Conservation (phyloP, 2,113 vertebrate species). For the Xiphophorus maculatus region DNA sequence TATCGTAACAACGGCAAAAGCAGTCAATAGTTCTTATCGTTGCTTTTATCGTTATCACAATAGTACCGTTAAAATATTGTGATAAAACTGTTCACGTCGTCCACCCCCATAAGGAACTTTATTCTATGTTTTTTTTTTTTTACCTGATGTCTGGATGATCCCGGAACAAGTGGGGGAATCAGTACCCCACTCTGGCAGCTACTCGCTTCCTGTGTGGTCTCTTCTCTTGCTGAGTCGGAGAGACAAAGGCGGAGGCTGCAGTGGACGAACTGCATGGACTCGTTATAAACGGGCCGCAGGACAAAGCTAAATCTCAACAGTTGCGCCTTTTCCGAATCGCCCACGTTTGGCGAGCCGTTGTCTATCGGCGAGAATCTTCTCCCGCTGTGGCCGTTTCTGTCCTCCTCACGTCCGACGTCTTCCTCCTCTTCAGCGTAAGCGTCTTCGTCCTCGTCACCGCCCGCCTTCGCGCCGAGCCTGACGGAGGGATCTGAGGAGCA, state of each 20-base stretch:
- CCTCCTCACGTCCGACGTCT: neutral
- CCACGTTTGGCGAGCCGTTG: neutral
- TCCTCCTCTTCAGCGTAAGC: neutral
- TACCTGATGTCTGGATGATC: conserved; percentile 65
- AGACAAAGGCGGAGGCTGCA: conserved; percentile 77
- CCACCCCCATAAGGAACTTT: neutral
- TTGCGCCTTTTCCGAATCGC: conserved; percentile 3
- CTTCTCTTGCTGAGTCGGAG: conserved; percentile 13
- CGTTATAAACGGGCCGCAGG: conserved; percentile 74
- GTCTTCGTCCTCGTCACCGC: conserved; percentile 2
- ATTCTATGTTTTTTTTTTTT: neutral
- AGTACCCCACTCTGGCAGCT: conserved; percentile 40
- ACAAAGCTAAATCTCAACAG: conserved; percentile 78
- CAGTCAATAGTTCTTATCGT: too few species aligned
- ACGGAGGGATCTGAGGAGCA: conserved; percentile 74
- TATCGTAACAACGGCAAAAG: too few species aligned
- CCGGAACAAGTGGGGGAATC: conserved; percentile 67
- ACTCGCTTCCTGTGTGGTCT: neutral
- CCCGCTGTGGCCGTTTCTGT: neutral
- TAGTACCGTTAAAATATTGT: too few species aligned
- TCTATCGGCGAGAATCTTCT: neutral
- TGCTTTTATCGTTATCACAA: too few species aligned
- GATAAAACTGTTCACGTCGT: neutral
- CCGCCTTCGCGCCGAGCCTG: conserved; percentile 15
- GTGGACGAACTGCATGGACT: conserved; percentile 84